Evolutionary conservation across 2,888 invertebrate species (phyloP), one percentile per base, ranked within the genome.

Genomic region (Adelphocoris suturalis): DNA sequence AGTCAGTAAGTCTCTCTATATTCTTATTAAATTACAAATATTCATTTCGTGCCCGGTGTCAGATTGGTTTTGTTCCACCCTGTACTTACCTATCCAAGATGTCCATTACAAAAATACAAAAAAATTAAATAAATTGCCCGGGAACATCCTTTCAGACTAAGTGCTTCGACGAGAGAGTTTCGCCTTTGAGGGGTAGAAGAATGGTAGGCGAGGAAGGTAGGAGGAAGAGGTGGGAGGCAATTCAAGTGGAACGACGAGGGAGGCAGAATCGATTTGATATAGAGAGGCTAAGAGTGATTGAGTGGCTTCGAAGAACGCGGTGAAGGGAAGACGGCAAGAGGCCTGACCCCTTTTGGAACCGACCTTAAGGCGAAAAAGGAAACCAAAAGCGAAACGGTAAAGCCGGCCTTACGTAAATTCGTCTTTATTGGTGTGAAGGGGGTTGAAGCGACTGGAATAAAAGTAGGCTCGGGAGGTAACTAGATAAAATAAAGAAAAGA

Each of bases 241-340:
- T 68, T 68, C 68, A 68, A 68, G 68, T 68, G 68, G 68, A 57
- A n/a, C 57, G 57, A n/a, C 12, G 27, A 13, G 76, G 37, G 37
- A 4, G 37, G 37, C 7, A 37, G 28, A 47, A 80, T 80, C 78
- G 47, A 47, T 80, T 80, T 46, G 78, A 80, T 19, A 47, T 46
- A 37, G 78, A 80, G 78, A 37, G 47, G 37, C 16, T 80, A 46
- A 80, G 78, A 16, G 46, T 80, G 78, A 80, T 47, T 47, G 47
- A 80, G 78, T 46, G 78, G 11, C 13, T 80, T 16, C 37, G 2
- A 80, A n/a, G 46, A 46, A 80, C 47, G 78, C 37, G 37, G 78
- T 46, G 37, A 4, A n/a, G 19, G 75, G 14, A n/a, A 75, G 75
- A 75, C 2, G n/a, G 75, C 1, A 12, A 75, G n/a, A 3, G 14